A percentile compares a stretch with the other conserved stretches of the same genome.
Conservation (phyloP, 2,113 vertebrate genomes). For the Philantomba maxwellii region DNA sequence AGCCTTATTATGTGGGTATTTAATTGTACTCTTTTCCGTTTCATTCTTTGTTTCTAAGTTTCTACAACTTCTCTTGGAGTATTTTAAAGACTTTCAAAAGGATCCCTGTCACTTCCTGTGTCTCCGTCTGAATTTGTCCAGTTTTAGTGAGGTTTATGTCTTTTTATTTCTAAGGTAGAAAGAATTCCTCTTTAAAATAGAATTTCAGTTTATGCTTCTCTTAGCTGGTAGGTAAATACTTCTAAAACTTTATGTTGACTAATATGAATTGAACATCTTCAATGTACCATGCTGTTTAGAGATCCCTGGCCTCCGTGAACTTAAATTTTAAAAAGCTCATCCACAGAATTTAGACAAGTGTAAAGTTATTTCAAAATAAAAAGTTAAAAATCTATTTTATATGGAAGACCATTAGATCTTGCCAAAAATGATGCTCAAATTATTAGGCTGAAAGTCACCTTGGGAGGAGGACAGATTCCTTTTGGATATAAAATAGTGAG, state of each 20-base stretch:
- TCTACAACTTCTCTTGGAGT: not conserved
- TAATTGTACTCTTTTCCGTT: not conserved
- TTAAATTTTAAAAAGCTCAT: not conserved
- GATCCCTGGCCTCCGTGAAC: not conserved
- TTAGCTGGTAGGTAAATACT: not conserved
- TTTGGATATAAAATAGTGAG: slow-evolving; percentile 22
- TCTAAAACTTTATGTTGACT: not conserved
- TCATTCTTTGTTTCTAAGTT: slow-evolving; percentile 16
- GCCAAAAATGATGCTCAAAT: not conserved
- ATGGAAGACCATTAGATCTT: not conserved
- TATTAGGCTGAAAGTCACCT: slow-evolving; percentile 24
- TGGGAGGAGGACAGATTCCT: slow-evolving; percentile 17
- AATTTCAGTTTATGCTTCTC: not conserved
- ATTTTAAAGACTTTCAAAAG: slow-evolving; percentile 16
- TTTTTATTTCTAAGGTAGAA: not conserved
- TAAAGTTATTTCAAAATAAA: slow-evolving; percentile 21
- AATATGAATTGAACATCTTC: not conserved
- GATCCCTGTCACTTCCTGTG: not conserved
- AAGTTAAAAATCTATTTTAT: slow-evolving; percentile 1
- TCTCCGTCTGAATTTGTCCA: not conserved
- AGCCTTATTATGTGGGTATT: not conserved
- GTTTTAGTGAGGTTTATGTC: not conserved
- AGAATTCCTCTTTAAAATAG: not conserved
- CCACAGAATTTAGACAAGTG: not conserved
- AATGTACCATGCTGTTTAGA: not conserved